Evolutionary conservation across 1,140 invertebrate species (phyloP), one percentile per base, ranked within the genome.

Genomic region (Neodiprion lecontei): DNA sequence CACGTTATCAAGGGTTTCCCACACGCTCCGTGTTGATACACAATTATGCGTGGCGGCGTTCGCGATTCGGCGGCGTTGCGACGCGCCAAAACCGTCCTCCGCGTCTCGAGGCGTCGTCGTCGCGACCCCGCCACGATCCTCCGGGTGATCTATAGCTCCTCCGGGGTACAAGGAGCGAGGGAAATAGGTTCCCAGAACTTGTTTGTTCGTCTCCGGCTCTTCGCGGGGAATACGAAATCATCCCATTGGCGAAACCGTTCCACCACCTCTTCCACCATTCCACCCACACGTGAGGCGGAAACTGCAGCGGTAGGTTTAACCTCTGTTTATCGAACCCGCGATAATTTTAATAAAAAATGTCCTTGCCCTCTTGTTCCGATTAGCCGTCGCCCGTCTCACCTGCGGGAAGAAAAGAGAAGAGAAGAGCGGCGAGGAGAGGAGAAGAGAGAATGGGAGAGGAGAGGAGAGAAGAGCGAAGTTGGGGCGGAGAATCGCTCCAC

Each of bases 101-200:
- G 53, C 53, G 53, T 77, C 49, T 21, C 72, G 68, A 67, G 66
- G 40, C 50, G 77, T 78, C 78, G 78, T 80, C 75, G 77, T 74
- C 73, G 67, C 72, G 49, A 70, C 50, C 66, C 69, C 70, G 12
- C 72, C 71, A 48, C 49, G 74, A 69, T 48, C 70, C 61, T 74
- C 9, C 28, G 77, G 66, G 84, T 88, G 87, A 88, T 88, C 84
- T 86, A 88, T 88, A 82, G 83, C 83, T 87, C 87, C 86, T 88
- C 80, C 76, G 87, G 87, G 86, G 86, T 81, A 74, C 81, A 75
- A 84, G 84, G 82, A 87, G 84, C 85, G 83, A 84, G 83, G 87
- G 86, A 88, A 88, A 88, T 88, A 86, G 87, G 85, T 88, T 88
- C 79, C 81, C 78, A 83, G 84, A 88, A 88, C 84, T 88, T 88